Conservation (phyloP, 2,113 vertebrate genomes). For the Larimichthys crocea region DNA sequence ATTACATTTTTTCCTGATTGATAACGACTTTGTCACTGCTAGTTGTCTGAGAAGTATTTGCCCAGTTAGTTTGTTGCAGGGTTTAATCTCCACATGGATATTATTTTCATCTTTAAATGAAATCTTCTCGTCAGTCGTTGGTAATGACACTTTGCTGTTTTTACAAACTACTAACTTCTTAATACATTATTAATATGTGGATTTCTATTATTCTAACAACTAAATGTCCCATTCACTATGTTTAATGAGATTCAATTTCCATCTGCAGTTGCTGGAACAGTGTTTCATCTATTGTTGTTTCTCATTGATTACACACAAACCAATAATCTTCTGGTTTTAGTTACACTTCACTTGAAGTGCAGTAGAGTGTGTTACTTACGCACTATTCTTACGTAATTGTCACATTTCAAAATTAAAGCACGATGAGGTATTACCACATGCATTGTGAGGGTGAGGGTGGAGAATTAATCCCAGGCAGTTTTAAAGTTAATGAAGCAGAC, state of each 20-base stretch:
- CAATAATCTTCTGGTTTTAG: constrained; percentile 37
- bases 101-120: background rate
- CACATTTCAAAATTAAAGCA: constrained; percentile 43
- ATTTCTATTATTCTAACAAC: constrained; percentile 17
- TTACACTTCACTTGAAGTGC: constrained; percentile 39
- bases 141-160: constrained; percentile 19
- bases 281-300: constrained; percentile 18
- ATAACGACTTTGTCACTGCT: constrained; percentile 46
- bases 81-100: constrained; percentile 1
- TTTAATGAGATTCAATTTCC: constrained; percentile 14
- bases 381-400: constrained; percentile 34
- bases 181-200: constrained; percentile 23
- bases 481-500: constrained; percentile 32
- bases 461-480: constrained; percentile 23
- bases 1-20: constrained; percentile 35
- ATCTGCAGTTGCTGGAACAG: constrained; percentile 16
- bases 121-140: background rate
- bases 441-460: constrained; percentile 4
- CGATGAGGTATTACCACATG: constrained; percentile 10
- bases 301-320: constrained; percentile 20
- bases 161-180: background rate
- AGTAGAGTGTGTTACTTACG: constrained; percentile 26
- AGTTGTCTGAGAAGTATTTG: constrained; percentile 15
- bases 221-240: constrained; percentile 10
- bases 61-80: constrained; percentile 24